Evolutionary conservation across 2,888 invertebrate species (phyloP).

Genomic region (Hyposoter didymator): DNA sequence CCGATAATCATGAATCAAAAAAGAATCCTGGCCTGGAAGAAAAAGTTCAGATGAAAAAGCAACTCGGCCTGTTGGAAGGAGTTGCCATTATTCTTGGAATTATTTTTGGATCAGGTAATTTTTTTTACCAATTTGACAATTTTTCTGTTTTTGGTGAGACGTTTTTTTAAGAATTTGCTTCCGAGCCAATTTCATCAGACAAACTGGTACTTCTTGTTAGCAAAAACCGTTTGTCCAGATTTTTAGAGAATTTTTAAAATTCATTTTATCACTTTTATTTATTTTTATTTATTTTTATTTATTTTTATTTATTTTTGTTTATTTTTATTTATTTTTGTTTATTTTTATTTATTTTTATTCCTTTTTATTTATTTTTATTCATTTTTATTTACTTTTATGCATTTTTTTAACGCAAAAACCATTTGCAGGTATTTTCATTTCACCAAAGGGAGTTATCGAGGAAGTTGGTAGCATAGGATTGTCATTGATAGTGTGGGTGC

Average conservation of each 20-base stretch:
- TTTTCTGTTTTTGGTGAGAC: constrained; percentile 18
- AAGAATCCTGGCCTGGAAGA: constrained; percentile 76
- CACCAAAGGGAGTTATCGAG: constrained; percentile 96
- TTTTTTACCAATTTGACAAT: constrained; percentile 7
- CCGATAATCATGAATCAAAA: constrained; percentile 17
- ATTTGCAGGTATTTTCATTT: constrained; percentile 94
- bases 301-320: no score
- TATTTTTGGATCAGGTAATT: constrained; percentile 94
- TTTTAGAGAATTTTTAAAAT: no score
- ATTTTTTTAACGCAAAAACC: constrained; percentile 9
- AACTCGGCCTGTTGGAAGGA: constrained; percentile 95
- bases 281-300: no score
- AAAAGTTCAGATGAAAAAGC: constrained; percentile 93
- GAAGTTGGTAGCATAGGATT: constrained; percentile 96
- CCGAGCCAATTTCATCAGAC: not conserved
- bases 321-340: no score
- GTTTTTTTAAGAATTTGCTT: not conserved
- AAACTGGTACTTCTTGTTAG: not conserved
- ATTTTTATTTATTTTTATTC: no score
- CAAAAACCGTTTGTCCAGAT: not conserved
- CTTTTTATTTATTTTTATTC: no score
- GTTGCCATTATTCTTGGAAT: constrained; percentile 97
- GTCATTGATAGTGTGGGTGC: constrained; percentile 94
- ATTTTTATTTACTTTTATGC: no score
- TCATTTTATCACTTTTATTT: not conserved